Base-by-base conservation (phyloP, 2,113 vertebrate species). In the Phalacrocorax aristotelis region DNA sequence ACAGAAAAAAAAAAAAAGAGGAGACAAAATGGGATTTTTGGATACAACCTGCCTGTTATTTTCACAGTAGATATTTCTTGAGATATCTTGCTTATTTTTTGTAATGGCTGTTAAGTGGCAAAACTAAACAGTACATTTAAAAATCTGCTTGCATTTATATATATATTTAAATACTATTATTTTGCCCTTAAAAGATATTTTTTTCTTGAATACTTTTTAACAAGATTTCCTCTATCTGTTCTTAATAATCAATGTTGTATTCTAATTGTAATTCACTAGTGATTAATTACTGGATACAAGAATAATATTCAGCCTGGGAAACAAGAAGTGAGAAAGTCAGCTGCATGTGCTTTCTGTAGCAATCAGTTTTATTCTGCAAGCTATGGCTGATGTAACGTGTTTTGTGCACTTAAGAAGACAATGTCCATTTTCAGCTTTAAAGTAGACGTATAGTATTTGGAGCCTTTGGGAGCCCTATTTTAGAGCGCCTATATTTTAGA, bases 281-380 rank as follows among this genome's bases (percentile, higher is more conserved):
- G 74, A 93, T 94, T 91, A 82, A 81, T 70, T 86, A 74, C 42
- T 60, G 80, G 65, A 91, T 78, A n/a, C 42, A 95, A 81, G 81
- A 93, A 81, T 55, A 94, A 70, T 62, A 93, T 55, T 84, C 78
- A 84, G 78, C 55, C 71, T 81, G 80, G 49, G 80, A 94, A 95
- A 95, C 77, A 91, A 83, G 76, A 72, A 74, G 57, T n/a, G 58
- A 89, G 89, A 89, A 52, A 17, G 25, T 87, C 46, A 87, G 58
- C 71, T 69, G n/a, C 51, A 71, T 48, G 75, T 69, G 58, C 40
- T 83, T 66, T 78, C 75, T 62, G 71, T 57, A 92, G 81, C 42
- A 72, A 86, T 51, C 62, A 57, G 57, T 52, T 90, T 60, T 90
- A 80, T 77, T 70, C 49, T 72, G 44, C 34, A 69, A 57, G 48